These are phyloP conservation scores for Rhinopomastus cyanomelas DNA, from an alignment of 2,113 vertebrate genomes.

Conservation along the genomic window DNA sequence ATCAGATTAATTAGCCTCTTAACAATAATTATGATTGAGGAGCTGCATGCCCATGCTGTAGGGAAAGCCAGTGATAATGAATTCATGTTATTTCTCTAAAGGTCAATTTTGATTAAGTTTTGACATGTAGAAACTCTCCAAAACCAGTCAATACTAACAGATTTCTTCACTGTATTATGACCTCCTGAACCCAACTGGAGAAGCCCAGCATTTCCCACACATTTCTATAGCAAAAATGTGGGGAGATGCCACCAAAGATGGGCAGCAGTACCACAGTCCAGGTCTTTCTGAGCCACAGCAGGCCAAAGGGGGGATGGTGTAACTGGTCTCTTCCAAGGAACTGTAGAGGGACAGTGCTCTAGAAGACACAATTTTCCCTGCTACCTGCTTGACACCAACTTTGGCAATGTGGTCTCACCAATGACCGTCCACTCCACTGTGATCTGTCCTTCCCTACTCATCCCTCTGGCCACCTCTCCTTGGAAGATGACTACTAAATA, in stretches of 20 bases:
- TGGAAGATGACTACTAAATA: background rate
- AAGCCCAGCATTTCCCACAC: background rate
- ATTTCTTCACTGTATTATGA: background rate
- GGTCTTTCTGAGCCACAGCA: background rate
- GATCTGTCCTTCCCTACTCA: background rate
- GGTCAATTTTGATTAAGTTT: background rate
- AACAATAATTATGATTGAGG: conserved; percentile 37
- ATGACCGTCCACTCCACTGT: background rate
- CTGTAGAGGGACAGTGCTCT: background rate
- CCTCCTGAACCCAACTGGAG: background rate
- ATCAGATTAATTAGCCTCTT: conserved; percentile 46
- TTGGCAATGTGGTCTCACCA: background rate
- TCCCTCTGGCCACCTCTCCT: background rate
- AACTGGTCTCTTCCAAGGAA: background rate
- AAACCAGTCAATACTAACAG: background rate
- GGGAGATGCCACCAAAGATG: background rate
- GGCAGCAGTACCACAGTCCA: background rate
- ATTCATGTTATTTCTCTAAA: conserved; percentile 4
- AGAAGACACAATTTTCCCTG: background rate
- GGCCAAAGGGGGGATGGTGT: background rate
- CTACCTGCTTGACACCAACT: background rate
- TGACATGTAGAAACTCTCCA: background rate
- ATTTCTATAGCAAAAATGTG: background rate
- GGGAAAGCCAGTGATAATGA: background rate
- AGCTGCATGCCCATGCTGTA: background rate